phyloP scores from a whole-genome alignment of 2,797 vertebrate species.

The Cynodonichthys magdalenae region DNA sequence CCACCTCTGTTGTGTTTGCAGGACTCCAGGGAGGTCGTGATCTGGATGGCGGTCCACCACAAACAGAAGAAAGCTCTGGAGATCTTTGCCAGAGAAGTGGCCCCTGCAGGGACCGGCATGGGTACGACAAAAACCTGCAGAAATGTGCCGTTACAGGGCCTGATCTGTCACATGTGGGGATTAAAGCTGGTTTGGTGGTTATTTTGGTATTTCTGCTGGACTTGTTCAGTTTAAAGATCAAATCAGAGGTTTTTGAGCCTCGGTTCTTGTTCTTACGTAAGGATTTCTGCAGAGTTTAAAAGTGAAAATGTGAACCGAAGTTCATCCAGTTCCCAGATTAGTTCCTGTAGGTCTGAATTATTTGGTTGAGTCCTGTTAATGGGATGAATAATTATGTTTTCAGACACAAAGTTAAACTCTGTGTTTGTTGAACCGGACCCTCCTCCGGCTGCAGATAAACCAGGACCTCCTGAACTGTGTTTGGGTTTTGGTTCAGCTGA shows the following conservation, averaged over 20 bases:
- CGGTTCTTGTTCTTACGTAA: no score
- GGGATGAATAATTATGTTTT: not conserved
- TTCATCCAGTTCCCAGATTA: no score
- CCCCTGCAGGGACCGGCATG: constrained; percentile 88
- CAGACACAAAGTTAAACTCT: not conserved
- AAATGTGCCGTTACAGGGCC: no score
- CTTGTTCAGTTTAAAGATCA: not conserved
- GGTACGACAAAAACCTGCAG: constrained; percentile 66
- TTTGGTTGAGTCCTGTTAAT: not conserved
- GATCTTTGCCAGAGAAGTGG: constrained; percentile 85
- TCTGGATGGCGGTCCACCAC: constrained; percentile 89
- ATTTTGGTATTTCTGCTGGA: no score
- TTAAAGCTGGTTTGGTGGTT: no score
- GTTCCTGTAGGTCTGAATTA: not conserved
- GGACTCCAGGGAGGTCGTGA: constrained; percentile 83
- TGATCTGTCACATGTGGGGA: no score
- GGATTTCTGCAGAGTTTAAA: no score
- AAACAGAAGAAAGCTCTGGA: constrained; percentile 87
- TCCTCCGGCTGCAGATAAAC: constrained; percentile 30
- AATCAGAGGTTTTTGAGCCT: no score
- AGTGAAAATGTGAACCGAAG: no score
- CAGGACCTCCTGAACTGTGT: constrained; percentile 15
- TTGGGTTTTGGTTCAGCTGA: constrained; percentile 28
- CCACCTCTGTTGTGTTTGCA: constrained; percentile 43
- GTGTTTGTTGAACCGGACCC: not conserved